Percentiles rank a stretch among this genome's conserved stretches.
Conservation (phyloP, 1,140 invertebrate genomes). For the Cecropterus lyciades region DNA sequence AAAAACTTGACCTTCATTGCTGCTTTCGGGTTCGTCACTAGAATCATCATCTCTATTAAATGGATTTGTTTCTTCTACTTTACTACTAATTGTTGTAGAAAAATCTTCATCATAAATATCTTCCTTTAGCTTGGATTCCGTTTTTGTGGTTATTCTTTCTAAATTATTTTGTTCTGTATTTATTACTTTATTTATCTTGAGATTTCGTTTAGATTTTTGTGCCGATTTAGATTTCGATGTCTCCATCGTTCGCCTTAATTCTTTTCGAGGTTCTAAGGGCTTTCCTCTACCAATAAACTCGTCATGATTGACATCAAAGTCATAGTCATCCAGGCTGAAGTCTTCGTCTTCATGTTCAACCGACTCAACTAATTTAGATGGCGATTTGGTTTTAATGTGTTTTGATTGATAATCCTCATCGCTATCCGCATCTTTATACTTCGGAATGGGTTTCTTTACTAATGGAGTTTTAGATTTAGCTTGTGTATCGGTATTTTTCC, state of each 20-base stretch:
- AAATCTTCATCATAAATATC: slow-evolving; percentile 59
- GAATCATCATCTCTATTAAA: slow-evolving; percentile 41
- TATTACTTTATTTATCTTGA: slow-evolving; percentile 18
- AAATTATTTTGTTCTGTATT: slow-evolving; percentile 14
- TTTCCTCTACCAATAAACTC: slow-evolving; percentile 67
- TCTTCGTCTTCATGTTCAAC: slow-evolving; percentile 74
- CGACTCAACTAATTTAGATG: slow-evolving; percentile 48
- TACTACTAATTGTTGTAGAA: slow-evolving; percentile 38
- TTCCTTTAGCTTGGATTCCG: slow-evolving; percentile 43
- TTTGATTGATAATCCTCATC: slow-evolving; percentile 60
- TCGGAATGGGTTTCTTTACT: slow-evolving; percentile 68
- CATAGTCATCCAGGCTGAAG: slow-evolving; percentile 72
- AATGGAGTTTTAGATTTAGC: slow-evolving; percentile 40
- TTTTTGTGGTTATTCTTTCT: slow-evolving; percentile 41
- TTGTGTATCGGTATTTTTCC: slow-evolving; percentile 29
- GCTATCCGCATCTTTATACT: slow-evolving; percentile 58
- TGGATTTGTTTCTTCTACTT: slow-evolving; percentile 28
- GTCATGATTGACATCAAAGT: slow-evolving; percentile 73
- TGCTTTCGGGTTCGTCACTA: slow-evolving; percentile 52
- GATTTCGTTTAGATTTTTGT: slow-evolving; percentile 7
- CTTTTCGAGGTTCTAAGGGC: slow-evolving; percentile 53
- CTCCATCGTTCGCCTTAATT: background rate
- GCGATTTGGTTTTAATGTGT: slow-evolving; percentile 40
- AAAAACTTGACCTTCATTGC: slow-evolving; percentile 42
- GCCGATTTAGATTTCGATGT: background rate